These are phyloP conservation scores for Acleris holmiana DNA, from an alignment of 2,888 invertebrate genomes.

Conservation along the genomic window DNA sequence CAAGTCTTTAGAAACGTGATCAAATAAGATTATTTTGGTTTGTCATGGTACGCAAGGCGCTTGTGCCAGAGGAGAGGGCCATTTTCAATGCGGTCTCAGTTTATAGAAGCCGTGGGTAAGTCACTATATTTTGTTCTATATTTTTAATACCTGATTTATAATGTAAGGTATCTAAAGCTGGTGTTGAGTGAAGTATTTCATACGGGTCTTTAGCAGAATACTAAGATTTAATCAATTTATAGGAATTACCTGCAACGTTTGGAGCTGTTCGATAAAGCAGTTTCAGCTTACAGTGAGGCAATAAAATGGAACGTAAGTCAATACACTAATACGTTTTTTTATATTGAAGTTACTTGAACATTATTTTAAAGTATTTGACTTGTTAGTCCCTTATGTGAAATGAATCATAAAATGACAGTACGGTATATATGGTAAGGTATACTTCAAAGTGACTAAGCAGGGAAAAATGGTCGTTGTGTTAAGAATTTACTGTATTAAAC, in stretches of 20 bases:
- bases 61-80: constrained; percentile 60
- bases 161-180: no score
- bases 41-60: constrained; percentile 44
- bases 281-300: constrained; percentile 75
- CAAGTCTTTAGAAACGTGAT: not conserved
- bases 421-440: no score
- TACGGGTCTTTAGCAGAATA: not conserved
- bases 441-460: no score
- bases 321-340: not conserved
- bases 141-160: no score
- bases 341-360: no score
- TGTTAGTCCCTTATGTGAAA: no score
- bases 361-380: no score
- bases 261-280: constrained; percentile 75
- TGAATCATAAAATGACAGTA: no score
- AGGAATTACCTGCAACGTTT: constrained; percentile 77
- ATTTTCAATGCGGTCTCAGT: constrained; percentile 71
- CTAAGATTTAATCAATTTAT: not conserved
- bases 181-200: no score
- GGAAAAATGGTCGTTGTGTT: no score
- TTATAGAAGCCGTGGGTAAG: constrained; percentile 72
- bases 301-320: constrained; percentile 76
- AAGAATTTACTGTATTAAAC: no score
- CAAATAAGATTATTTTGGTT: not conserved
- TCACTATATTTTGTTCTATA: not conserved